Base-by-base conservation (phyloP, 2,797 vertebrate species). In the Ptychobarbus kaznakovi region DNA sequence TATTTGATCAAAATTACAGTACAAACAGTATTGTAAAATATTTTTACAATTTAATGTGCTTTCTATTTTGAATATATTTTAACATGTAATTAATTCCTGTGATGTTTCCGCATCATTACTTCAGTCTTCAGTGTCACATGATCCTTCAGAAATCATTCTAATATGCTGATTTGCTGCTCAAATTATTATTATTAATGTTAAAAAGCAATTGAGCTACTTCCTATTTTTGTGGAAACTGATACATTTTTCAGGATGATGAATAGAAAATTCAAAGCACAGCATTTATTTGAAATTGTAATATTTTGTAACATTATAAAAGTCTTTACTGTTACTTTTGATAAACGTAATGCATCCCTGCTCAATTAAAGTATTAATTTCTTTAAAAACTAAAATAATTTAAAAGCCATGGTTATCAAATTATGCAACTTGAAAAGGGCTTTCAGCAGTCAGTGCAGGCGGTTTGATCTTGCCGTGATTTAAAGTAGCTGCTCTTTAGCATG, bases 401-500 rank as follows among this genome's bases (percentile, higher is more conserved):
- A 13, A 3, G 63, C 6, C 10, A 38, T 13, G 4, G 4, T 10
- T 74, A 16, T 32, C 44, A 11, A 32, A 32, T 73, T 3, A 44
- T 9, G 4, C 6, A 18, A 3, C 1, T 56, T 9, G 18, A 56
- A 44, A 44, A 44, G 42, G 7, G 22, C 12, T 44, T 72, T 40
- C 18, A 44, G 4, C 51, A 72, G 63, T 70, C 53, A 32, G 11
- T 10, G 42, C 46, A 10, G 65, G 63, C 28, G 74, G 61, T 42
- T 78, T 46, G 44, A 44, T 69, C 82, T 42, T 8, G 0, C 46
- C 6, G 32, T 22, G 81, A 49, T 63, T 70, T 74, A 25, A 63
- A 42, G 28, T 49, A 49, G 3, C 58, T 1, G 42, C 65, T 72
- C 49, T 84, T 84, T 84, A 84, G 18, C 75, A 79, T 77, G 13